A percentile compares a stretch with the other conserved stretches of the same genome.
Evolutionary conservation across 2,797 vertebrate genomes (phyloP).

Genomic region (Mus minutoides): DNA sequence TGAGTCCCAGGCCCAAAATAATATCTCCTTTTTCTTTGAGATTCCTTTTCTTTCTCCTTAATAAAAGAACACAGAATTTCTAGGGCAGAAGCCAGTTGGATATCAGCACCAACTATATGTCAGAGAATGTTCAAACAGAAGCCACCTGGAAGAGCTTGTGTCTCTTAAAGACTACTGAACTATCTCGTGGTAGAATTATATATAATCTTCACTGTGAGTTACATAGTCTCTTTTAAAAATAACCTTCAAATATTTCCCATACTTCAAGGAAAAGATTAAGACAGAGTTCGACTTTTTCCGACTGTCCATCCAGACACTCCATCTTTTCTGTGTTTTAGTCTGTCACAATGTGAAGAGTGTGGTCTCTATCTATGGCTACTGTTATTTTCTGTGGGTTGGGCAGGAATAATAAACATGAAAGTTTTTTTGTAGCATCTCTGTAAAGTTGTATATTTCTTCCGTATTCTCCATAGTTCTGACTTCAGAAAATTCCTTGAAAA

Average conservation of each 20-base stretch:
- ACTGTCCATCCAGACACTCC: background rate
- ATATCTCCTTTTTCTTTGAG: background rate
- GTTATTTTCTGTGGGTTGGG: background rate
- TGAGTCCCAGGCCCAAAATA: background rate
- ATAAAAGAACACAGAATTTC: slow-evolving; percentile 42
- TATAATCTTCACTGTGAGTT: background rate
- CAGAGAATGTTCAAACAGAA: slow-evolving; percentile 20
- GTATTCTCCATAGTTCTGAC: background rate
- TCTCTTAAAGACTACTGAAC: background rate
- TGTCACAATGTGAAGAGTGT: background rate
- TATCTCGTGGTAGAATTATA: background rate
- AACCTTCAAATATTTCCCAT: background rate
- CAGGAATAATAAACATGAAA: background rate
- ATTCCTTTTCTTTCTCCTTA: background rate
- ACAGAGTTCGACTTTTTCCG: background rate
- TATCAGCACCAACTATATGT: background rate
- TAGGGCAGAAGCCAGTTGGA: slow-evolving; percentile 43
- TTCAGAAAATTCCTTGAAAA: slow-evolving; percentile 12
- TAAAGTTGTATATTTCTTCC: background rate
- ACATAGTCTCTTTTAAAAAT: background rate
- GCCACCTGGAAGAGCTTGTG: background rate
- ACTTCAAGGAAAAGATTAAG: background rate
- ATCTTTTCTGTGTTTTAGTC: background rate
- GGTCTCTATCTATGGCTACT: background rate
- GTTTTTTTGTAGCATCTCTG: background rate